Evolutionary conservation across 2,888 invertebrate genomes (phyloP).

Genomic region (Nyleta sp.): DNA sequence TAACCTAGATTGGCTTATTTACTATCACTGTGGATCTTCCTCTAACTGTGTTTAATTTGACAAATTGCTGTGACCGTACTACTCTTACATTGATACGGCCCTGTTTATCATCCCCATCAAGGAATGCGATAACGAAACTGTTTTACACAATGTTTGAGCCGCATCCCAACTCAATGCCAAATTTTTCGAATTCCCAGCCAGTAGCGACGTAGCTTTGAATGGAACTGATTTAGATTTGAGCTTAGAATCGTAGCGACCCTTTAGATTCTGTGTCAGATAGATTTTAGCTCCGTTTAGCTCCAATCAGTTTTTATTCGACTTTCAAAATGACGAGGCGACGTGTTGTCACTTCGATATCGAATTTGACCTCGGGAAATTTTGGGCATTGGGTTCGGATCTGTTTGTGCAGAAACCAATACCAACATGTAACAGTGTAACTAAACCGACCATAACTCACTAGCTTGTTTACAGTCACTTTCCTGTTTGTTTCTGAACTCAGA

Average conservation of each 20-base stretch:
- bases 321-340: too few species aligned
- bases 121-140: constrained; percentile 56
- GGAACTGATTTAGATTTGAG: too few species aligned
- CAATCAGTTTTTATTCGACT: too few species aligned
- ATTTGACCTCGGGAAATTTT: too few species aligned
- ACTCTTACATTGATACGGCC: constrained; percentile 47
- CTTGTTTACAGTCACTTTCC: constrained; percentile 29
- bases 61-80: constrained; percentile 46
- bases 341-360: too few species aligned
- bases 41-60: constrained; percentile 45
- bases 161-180: constrained; percentile 35
- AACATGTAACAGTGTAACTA: constrained; percentile 19
- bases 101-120: constrained; percentile 49
- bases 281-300: too few species aligned
- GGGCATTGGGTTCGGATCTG: constrained; percentile 17
- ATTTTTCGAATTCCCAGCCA: not conserved
- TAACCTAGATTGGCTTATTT: constrained; percentile 71
- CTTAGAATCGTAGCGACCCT: too few species aligned
- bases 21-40: constrained; percentile 69
- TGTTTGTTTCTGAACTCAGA: constrained; percentile 23
- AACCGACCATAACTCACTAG: constrained; percentile 40
- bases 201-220: not conserved
- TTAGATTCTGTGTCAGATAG: too few species aligned
- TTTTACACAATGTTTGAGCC: constrained; percentile 27
- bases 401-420: constrained; percentile 22